Evolutionary conservation across 2,113 vertebrate genomes (phyloP).

Genomic region (Tamias sibiricus): DNA sequence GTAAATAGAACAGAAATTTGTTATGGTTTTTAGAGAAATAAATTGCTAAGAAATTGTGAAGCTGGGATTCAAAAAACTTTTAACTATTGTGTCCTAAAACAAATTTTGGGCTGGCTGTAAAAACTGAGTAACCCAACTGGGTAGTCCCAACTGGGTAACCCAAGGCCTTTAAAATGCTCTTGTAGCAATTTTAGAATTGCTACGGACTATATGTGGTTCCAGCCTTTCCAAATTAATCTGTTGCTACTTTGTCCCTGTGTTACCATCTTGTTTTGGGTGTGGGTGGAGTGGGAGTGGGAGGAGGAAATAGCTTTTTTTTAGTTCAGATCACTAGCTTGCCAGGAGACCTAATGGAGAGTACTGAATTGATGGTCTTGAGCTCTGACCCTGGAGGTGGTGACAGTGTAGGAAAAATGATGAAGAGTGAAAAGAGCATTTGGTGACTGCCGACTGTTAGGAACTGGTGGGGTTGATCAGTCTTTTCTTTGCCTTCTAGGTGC

Average conservation of each 20-base stretch:
- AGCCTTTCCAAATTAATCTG: not conserved
- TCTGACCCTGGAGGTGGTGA: not conserved
- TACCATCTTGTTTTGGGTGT: not conserved
- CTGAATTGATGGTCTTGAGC: not conserved
- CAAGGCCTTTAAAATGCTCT: not conserved
- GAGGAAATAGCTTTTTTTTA: not conserved
- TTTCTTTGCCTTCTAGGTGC: not conserved
- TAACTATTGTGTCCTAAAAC: not conserved
- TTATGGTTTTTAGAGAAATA: not conserved
- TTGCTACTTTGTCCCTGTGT: not conserved
- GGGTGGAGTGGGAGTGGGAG: not conserved
- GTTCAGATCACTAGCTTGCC: not conserved
- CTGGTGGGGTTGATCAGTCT: too few relatives aligned
- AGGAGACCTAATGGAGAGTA: not conserved
- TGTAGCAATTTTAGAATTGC: not conserved
- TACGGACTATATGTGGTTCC: not conserved
- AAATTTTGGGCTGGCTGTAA: not conserved
- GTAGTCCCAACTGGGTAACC: not conserved
- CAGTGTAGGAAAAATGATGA: not conserved
- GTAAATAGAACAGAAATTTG: not conserved
- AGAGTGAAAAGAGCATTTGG: not conserved
- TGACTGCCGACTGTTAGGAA: not conserved
- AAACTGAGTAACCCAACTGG: not conserved
- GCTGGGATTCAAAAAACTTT: not conserved
- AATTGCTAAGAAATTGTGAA: conserved; percentile 2